Base-by-base conservation (phyloP, 2,797 vertebrate genomes). In the Delichon dasypus region DNA sequence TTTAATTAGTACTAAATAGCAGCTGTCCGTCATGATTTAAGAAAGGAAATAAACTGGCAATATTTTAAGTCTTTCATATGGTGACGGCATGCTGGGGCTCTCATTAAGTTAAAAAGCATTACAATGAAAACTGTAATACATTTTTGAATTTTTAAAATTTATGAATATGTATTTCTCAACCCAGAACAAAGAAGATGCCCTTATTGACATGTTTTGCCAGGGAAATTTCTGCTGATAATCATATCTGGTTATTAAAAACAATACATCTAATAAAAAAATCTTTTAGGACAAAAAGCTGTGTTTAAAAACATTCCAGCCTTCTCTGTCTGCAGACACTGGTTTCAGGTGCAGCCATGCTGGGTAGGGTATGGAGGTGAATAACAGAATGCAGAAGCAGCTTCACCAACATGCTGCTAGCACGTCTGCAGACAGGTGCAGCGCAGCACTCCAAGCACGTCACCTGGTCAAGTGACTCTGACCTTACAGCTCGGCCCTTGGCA, bases 1-100 rank as follows among this genome's bases (percentile, higher is more conserved):
- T 97, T 95, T 90, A 95, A 95, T 96, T 90, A 90, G 93, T 93
- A 78, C 84, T 83, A 92, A 87, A 83, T 92, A 95, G 65, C 74
- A 85, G 65, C 81, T 90, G 90, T 92, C 86, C 57, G 55, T 97
- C 90, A 83, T 89, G 86, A 94, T 87, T 95, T 95, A 94, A 80
- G 90, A 79, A 95, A 90, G 86, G 81, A 94, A 94, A 85, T 92
- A 90, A 89, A 94, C 25, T 4, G 7, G 42, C 27, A 72, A 54
- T 93, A 95, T 93, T 93, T 90, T 42, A 90, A 80, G 45, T 58
- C 75, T 95, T 89, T 92, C 53, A 45, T 74, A 87, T 17, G 71
- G 48, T 76, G 79, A 82, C 60, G 48, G 48, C 48, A 53, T 4
- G 7, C n/a, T 53, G 55, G 29, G 65, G 7, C 34, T 85, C 45